phyloP scores from a whole-genome alignment of 23 tunicate genomes.

The Pegea sp. region DNA sequence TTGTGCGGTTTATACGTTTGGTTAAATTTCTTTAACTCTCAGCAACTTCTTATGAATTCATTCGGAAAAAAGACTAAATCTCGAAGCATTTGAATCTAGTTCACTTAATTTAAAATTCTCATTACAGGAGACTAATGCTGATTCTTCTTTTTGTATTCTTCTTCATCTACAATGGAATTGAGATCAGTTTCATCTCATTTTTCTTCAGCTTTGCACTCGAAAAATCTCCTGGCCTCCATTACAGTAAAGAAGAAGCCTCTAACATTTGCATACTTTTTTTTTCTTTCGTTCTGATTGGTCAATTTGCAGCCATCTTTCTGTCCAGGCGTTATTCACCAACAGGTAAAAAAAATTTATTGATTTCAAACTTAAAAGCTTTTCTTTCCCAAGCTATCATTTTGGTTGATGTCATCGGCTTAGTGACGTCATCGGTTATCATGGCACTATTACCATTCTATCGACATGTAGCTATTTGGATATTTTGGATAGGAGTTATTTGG shows the following conservation, averaged over 20 bases:
- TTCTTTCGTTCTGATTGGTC: slow-evolving; percentile 12
- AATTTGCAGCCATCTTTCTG: slow-evolving; percentile 16
- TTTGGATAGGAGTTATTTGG: slow-evolving; percentile 11
- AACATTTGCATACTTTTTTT: slow-evolving; percentile 4
- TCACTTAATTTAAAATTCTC: too few species aligned
- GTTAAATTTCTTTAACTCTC: too few species aligned
- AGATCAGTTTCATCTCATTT: slow-evolving; percentile 5
- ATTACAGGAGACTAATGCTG: slow-evolving; percentile 1
- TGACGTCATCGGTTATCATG: slow-evolving; percentile 3
- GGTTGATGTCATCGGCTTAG: slow-evolving; percentile 4
- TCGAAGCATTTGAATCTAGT: too few species aligned
- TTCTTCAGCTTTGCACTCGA: slow-evolving; percentile 11
- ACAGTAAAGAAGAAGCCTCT: slow-evolving; percentile 8
- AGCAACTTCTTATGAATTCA: too few species aligned
- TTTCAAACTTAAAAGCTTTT: not conserved
- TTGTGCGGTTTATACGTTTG: too few species aligned
- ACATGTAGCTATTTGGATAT: not conserved
- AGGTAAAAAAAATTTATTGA: slow-evolving; percentile 9
- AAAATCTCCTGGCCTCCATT: slow-evolving; percentile 9
- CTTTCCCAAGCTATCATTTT: slow-evolving; percentile 15
- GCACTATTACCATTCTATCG: slow-evolving; percentile 8
- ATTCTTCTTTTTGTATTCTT: slow-evolving; percentile 9
- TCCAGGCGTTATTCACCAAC: slow-evolving; percentile 17
- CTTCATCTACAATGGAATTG: slow-evolving; percentile 17
- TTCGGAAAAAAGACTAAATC: too few species aligned